These are phyloP conservation scores for Ostrea denselamellosa DNA, from an alignment of 1,140 invertebrate species.

Conservation along the genomic window DNA sequence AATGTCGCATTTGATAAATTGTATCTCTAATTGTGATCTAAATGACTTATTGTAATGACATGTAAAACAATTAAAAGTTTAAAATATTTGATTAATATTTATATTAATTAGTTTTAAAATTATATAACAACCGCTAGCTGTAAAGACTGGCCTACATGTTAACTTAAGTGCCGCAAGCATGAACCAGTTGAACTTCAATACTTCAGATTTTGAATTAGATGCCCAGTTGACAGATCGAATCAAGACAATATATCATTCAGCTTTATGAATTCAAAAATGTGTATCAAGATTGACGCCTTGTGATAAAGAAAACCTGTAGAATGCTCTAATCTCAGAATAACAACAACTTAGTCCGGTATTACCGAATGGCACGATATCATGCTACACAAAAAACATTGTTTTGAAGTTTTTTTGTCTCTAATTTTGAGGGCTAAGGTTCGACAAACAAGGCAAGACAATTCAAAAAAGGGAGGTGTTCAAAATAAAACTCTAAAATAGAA, in stretches of 20 bases:
- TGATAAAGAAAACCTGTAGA: neutral
- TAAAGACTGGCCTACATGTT: neutral
- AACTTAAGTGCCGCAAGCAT: neutral
- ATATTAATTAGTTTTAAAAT: constrained; percentile 16
- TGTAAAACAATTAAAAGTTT: neutral
- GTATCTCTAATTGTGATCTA: neutral
- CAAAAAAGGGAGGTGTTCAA: neutral
- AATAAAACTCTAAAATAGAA: neutral
- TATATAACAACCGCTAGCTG: neutral
- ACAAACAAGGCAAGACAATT: neutral
- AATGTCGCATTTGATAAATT: neutral
- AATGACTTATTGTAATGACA: neutral
- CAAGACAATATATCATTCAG: neutral
- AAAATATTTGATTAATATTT: neutral
- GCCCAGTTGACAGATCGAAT: constrained; percentile 2
- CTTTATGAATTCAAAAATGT: constrained; percentile 19
- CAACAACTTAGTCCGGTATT: too few relatives aligned
- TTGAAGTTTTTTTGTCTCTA: neutral
- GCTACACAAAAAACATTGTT: neutral
- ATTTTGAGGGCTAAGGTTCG: constrained; percentile 24
- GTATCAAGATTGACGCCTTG: constrained; percentile 17
- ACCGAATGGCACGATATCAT: neutral
- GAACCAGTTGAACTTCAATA: neutral
- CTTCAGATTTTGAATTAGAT: constrained; percentile 25
- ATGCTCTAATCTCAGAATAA: neutral